Base-by-base conservation (phyloP, 2,113 vertebrate species). In the Chascanopsetta lugubris region DNA sequence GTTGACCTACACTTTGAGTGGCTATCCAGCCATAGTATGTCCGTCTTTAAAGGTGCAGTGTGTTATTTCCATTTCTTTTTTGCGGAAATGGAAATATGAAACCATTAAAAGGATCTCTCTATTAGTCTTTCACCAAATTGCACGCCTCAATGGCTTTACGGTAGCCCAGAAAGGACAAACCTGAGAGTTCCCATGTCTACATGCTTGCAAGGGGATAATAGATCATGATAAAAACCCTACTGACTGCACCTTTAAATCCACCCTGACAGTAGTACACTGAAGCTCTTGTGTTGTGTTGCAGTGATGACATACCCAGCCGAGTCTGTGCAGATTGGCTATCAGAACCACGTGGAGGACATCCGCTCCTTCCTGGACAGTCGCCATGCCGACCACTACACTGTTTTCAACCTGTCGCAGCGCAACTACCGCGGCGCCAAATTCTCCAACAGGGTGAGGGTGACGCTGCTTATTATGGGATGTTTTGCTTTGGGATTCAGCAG, bases 221-320 rank as follows among this genome's bases (percentile, higher is more conserved):
- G n/a, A n/a, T n/a, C n/a, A n/a, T n/a, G n/a, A n/a, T n/a, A n/a
- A n/a, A n/a, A n/a, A n/a, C n/a, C n/a, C n/a, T n/a, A n/a, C n/a
- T n/a, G n/a, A n/a, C 15, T 38, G 12, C 34, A 15, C 3, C 12
- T 38, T 38, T 38, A 15, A 38, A 38, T 38, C 17, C 36, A 17
- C 36, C 36, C 6, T 4, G n/a, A n/a, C n/a, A n/a, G n/a, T n/a
- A n/a, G n/a, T n/a, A n/a, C n/a, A 30, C 29, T 30, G 4, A 30
- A 5, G 20, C 5, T 6, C 2, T 3, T 40, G 3, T 56, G 2
- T 21, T 20, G 20, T 1, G 3, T 1, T 42, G 15, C 76, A 99
- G 97, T 99, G 85, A 99, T 99, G 96, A 97, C 95, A 46, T 99
- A 98, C 78, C 97, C 97, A 22, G 93, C 95, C n/a, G 97, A 98